Evolutionary conservation across 1,140 invertebrate species (phyloP), one percentile per base, ranked within the genome.

Genomic region (Cotesia chilonis): DNA sequence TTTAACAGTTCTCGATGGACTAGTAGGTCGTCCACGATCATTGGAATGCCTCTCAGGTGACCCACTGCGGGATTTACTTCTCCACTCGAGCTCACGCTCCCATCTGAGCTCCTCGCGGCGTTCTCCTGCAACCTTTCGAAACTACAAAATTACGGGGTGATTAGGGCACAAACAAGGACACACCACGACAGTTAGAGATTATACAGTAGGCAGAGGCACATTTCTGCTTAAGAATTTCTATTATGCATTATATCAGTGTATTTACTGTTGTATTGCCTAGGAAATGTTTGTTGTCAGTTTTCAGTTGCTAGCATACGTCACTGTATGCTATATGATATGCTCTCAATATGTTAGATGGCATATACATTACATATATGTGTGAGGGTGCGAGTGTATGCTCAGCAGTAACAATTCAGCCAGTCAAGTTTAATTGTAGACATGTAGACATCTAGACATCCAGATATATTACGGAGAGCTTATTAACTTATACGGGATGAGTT

Each of bases 111-210:
- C 83, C 76, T 87, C 81, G 51, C 86, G 85, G 17, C 85, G 84
- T 71, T 89, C 87, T 59, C 88, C 87, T 84, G 88, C 86, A 83
- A 89, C 87, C 85, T 88, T 87, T 86, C 84, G 86, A 86, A 87
- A 87, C 86, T 87, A 85, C 80, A 87, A 87, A 79, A 85, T 87
- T 87, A 85, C 81, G 78, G 77, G 74, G 76, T 76, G 78, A 82
- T 87, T 87, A 87, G 82, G 79, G 79, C 60, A 77, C 77, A 81
- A 81, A 75, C 77, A 77, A 74, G 76, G 71, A 76, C 38, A 84
- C 79, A 82, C 82, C 81, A 83, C 81, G 81, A 84, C 80, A 84
- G 74, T 77, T 77, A 81, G 77, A 77, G 76, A 68, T 72, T 74
- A 28, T 28, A 28, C 28, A 28, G 28, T 65, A 73, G 65, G 72